phyloP scores from a whole-genome alignment of 2,888 invertebrate genomes.

The Hypomecis punctinalis region DNA sequence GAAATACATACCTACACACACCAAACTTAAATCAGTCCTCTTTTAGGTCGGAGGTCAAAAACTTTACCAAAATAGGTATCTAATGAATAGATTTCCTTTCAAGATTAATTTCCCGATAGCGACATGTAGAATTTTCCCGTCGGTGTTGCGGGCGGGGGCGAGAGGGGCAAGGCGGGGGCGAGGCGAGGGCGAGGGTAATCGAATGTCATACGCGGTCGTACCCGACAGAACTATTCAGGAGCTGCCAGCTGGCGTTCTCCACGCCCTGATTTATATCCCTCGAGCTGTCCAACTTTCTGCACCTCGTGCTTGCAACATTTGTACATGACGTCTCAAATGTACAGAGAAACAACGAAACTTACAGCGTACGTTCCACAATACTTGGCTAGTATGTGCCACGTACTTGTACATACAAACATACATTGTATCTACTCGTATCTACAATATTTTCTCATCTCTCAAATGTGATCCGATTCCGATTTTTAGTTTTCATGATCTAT shows the following conservation, averaged over 20 bases:
- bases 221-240: conserved; percentile 73
- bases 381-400: conserved; percentile 15
- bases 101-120: conserved; percentile 43
- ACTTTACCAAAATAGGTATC: conserved; percentile 28
- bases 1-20: background rate
- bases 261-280: conserved; percentile 76
- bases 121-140: conserved; percentile 35
- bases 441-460: no score
- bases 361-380: conserved; percentile 29
- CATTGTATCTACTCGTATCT: background rate
- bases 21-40: no score
- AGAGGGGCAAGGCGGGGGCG: conserved; percentile 19
- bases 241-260: conserved; percentile 68
- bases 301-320: conserved; percentile 79
- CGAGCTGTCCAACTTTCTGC: conserved; percentile 78
- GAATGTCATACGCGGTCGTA: conserved; percentile 78
- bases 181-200: conserved; percentile 63
- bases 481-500: no score
- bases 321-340: conserved; percentile 78
- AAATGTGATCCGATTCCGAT: no score
- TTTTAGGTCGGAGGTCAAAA: no score
- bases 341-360: conserved; percentile 60
- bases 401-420: background rate
- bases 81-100: conserved; percentile 34
- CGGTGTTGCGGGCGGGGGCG: conserved; percentile 34